Base-by-base conservation (phyloP, 1,140 invertebrate genomes). In the Danaus plexippus region DNA sequence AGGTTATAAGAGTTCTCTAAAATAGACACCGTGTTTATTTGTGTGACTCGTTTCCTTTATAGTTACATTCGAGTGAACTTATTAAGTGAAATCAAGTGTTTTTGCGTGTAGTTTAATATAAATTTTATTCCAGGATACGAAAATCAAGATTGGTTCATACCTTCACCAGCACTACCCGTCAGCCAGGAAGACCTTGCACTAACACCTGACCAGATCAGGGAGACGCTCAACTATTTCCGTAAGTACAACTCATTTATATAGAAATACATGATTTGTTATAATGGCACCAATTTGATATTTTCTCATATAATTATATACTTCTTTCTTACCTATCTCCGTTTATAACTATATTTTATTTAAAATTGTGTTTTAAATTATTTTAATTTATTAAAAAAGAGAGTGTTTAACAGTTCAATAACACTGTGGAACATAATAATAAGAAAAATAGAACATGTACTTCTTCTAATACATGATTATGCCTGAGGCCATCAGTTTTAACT, bases 171-270 rank as follows among this genome's bases (percentile, higher is more conserved):
- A 46, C 87, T 95, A 57, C 89, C 90, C 69, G 84, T 92, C 64
- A 91, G 92, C 71, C 90, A 94, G 60, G 89, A 90, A 51, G 95
- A 96, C 73, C 88, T 95, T 63, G 94, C 94, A 73, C 89, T 98
- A 59, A 96, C 95, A 50, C 94, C 95, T 85, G 96, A 98, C 85
- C 95, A 97, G 88, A 96, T 97, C 80, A 92, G 95, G 85, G 96
- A 98, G 88, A 97, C 95, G 47, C 91, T 99, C 59, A 97, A 98
- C 89, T 98, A 98, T 90, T 98, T 98, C 88, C 92, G 97, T 98
- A 88, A 97, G 96, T 97, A 78, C 47, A 52, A n/a, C 45, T 52
- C 45, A 47, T 58, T 51, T 49, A 32, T 46, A 51, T 44, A 40
- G 32, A 50, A 32, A 9, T 15, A 15, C 32, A 41, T 53, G 13